Evolutionary conservation across 2,797 vertebrate species (phyloP), one percentile per base, ranked within the genome.

Genomic region (Centroberyx gerrardi): DNA sequence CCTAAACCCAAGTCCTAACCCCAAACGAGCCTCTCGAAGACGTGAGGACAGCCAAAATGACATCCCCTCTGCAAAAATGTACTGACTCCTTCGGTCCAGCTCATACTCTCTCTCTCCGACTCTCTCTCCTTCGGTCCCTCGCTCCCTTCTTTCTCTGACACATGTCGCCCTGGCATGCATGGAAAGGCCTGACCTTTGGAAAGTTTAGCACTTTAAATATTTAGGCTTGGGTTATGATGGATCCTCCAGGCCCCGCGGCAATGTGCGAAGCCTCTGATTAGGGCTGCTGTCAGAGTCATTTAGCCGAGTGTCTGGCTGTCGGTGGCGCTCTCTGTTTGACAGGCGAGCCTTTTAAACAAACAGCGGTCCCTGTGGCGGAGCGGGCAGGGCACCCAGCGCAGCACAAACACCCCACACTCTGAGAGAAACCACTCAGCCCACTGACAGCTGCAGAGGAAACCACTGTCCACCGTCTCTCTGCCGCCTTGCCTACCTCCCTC

Each of bases 181-280:
- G 94, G 93, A 94, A 95, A 95, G 92, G 89, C 90, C 86, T 93
- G 95, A 95, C 95, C 95, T 96, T 95, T 95, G 86, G 87, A 94
- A 95, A 95, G 94, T 96, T 95, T 94, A 95, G 91, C 93, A 94
- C 94, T 96, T 95, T 95, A 96, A 96, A 96, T 96, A 96, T 96
- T 96, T 96, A 95, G 93, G 93, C 94, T 93, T 90, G 91, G 89
- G 90, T 95, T 95, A 94, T 95, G 94, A 95, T 94, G 94, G 92
- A 95, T 95, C 93, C 93, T 94, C 90, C 90, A 91, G 94, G 94
- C 90, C 90, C 93, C 63, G 88, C 83, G 89, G 93, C 92, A 94
- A 93, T 92, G 92, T 93, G 93, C 76, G 88, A 94, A 94, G 91
- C 87, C 92, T 94, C 94, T 95, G 95, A 96, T 95, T 95, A 95